A percentile compares a stretch with the other conserved stretches of the same genome.
Evolutionary conservation across 2,113 vertebrate species (phyloP).

Genomic region (Gnathonemus longibarbis): DNA sequence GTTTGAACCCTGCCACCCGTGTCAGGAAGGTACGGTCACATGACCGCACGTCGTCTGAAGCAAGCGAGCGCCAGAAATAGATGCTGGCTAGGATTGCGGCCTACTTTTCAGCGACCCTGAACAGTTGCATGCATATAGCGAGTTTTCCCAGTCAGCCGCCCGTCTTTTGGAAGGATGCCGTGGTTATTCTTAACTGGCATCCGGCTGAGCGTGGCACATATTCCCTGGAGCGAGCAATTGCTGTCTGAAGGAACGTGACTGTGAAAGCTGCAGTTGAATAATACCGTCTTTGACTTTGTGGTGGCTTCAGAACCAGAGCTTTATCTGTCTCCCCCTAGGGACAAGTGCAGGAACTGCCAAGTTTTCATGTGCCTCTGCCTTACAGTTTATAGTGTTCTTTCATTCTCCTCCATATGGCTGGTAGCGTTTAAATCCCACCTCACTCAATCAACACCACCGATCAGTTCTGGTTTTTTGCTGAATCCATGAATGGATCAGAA

Average conservation of each 20-base stretch:
- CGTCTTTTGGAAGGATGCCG: background rate
- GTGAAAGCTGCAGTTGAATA: background rate
- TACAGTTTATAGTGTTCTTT: background rate
- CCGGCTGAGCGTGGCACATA: background rate
- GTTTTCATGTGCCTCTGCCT: background rate
- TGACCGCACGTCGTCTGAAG: background rate
- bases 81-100: background rate
- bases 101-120: background rate
- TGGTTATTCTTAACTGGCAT: background rate
- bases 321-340: background rate
- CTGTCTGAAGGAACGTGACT: background rate
- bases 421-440: background rate
- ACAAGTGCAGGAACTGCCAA: background rate
- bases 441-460: background rate
- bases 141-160: background rate
- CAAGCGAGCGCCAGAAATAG: background rate
- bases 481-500: background rate
- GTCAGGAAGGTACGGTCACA: constrained; percentile 68
- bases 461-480: background rate
- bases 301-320: background rate
- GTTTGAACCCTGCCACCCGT: constrained; percentile 66
- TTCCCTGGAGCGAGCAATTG: background rate
- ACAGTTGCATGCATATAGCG: background rate
- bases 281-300: background rate
- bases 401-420: background rate